Percentiles rank a stretch among this genome's conserved stretches.
Evolutionary conservation across 2,797 vertebrate genomes (phyloP).

Genomic region (Morelia viridis): DNA sequence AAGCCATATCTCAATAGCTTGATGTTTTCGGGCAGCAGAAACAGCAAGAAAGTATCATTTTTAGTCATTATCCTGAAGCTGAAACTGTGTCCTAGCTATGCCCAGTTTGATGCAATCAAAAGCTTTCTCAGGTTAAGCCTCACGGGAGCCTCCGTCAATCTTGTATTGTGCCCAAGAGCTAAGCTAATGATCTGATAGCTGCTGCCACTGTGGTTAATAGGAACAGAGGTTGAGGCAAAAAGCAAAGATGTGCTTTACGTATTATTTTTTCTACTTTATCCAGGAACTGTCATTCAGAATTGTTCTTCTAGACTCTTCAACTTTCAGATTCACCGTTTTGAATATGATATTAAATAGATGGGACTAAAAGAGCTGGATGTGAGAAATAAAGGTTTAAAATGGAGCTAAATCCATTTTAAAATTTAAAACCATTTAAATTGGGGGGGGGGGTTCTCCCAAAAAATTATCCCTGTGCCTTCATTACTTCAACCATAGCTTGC

Average conservation of each 20-base stretch:
- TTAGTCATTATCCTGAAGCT: constrained; percentile 4
- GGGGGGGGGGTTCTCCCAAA: neutral
- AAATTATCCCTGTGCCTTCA: neutral
- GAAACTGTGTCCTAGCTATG: neutral
- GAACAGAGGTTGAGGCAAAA: constrained; percentile 12
- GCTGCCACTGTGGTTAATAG: constrained; percentile 41
- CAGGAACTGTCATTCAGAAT: constrained; percentile 41
- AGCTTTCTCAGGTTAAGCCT: constrained; percentile 2
- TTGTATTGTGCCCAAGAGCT: constrained; percentile 16
- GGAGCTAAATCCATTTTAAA: neutral
- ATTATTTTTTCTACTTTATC: constrained; percentile 35
- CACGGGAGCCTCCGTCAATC: neutral
- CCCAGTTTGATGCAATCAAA: neutral
- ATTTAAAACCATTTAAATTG: no score
- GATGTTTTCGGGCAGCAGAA: constrained; percentile 19
- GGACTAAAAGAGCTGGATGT: neutral
- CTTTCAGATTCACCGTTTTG: constrained; percentile 50
- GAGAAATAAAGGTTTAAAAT: neutral
- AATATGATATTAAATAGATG: constrained; percentile 39
- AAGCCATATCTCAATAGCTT: neutral
- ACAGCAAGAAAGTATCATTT: neutral
- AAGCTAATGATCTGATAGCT: constrained; percentile 21
- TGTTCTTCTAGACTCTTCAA: constrained; percentile 31
- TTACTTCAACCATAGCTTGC: neutral
- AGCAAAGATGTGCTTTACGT: neutral